A percentile compares a stretch with the other conserved stretches of the same genome.
Conservation (phyloP, 1,140 invertebrate genomes). For the Zaprionus ghesquierei region DNA sequence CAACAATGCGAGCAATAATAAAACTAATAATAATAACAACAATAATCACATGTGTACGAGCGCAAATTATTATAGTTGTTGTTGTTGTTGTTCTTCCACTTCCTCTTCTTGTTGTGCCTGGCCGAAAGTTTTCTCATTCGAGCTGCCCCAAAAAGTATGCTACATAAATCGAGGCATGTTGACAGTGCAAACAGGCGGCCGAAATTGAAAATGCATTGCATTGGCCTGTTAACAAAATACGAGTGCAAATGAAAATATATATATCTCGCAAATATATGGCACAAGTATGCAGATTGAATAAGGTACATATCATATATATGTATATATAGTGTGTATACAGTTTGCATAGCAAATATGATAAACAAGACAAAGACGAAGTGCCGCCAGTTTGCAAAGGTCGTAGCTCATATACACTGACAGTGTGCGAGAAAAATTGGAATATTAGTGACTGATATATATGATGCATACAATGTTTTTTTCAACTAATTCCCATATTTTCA, state of each 20-base stretch:
- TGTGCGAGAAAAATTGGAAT: too few relatives aligned
- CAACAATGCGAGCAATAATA: constrained; percentile 22
- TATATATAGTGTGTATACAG: not conserved
- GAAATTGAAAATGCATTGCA: constrained; percentile 60
- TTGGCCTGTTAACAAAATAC: constrained; percentile 40
- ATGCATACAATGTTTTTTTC: too few relatives aligned
- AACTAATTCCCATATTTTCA: too few relatives aligned
- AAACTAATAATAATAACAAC: constrained; percentile 53
- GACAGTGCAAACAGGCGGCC: constrained; percentile 37
- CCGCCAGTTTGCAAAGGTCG: not conserved
- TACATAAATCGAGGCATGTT: constrained; percentile 30
- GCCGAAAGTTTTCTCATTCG: constrained; percentile 63
- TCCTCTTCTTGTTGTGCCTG: constrained; percentile 47
- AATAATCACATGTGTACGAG: constrained; percentile 9
- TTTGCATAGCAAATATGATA: not conserved
- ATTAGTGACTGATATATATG: too few relatives aligned
- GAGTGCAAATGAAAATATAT: constrained; percentile 44
- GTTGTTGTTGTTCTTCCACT: constrained; percentile 50
- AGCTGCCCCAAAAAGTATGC: constrained; percentile 42
- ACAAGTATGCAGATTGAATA: constrained; percentile 2
- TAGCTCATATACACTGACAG: not conserved
- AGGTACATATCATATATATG: not conserved
- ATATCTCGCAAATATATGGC: constrained; percentile 32
- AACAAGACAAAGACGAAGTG: not conserved
- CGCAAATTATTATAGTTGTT: constrained; percentile 55